A percentile compares a stretch with the other conserved stretches of the same genome.
phyloP scores from a whole-genome alignment of 2,113 vertebrate genomes.

The Seriola quinqueradiata region DNA sequence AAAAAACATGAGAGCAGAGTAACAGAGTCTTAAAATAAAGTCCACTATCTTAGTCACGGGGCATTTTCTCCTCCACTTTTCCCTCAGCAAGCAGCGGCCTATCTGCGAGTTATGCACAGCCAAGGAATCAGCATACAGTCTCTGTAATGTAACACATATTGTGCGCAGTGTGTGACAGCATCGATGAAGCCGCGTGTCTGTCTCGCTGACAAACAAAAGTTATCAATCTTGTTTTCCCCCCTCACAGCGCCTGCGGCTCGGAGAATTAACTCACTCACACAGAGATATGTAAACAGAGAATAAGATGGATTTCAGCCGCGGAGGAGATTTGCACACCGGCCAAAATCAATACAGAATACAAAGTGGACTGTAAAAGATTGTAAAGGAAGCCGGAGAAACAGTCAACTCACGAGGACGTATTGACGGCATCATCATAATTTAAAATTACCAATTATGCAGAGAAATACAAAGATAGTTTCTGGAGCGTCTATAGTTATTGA shows the following conservation, averaged over 20 bases:
- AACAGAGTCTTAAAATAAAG: not conserved
- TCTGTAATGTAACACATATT: conserved; percentile 15
- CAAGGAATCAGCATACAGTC: not conserved
- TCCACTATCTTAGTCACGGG: not conserved
- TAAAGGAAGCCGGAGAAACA: not conserved
- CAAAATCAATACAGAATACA: conserved; percentile 65
- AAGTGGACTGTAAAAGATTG: conserved; percentile 41
- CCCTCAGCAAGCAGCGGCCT: not conserved
- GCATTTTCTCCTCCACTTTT: not conserved
- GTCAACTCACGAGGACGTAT: not conserved
- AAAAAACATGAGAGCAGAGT: not conserved
- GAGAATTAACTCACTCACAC: conserved; percentile 56
- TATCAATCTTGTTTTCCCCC: conserved; percentile 48
- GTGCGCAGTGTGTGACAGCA: not conserved
- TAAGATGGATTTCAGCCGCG: conserved; percentile 57
- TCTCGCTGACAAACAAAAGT: conserved; percentile 35
- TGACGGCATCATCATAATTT: conserved; percentile 11
- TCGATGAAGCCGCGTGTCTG: not conserved
- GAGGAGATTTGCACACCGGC: conserved; percentile 37
- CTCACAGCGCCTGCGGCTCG: not conserved
- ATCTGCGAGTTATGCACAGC: not conserved
- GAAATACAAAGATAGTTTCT: not conserved
- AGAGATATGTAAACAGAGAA: conserved; percentile 53
- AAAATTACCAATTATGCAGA: not conserved
- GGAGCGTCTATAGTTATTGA: not conserved